Evolutionary conservation across 30 jellyfish, hydroid and myxozoan species (phyloP).

Genomic region (Hydractinia symbiolongicarpus): DNA sequence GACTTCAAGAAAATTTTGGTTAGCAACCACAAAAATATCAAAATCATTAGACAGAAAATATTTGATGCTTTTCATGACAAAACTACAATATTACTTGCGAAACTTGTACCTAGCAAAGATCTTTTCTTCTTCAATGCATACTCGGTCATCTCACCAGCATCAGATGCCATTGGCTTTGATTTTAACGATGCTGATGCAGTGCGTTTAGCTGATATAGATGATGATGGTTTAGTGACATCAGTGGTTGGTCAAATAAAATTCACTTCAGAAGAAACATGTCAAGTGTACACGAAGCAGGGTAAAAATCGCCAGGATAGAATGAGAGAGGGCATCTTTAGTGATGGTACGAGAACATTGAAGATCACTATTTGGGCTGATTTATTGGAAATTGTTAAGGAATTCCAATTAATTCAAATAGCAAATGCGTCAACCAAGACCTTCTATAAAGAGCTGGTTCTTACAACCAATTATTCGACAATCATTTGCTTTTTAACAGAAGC

Average conservation of each 20-base stretch:
- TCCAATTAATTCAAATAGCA: not conserved
- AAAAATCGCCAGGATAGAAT: not conserved
- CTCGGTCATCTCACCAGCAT: not conserved
- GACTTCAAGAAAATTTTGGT: not conserved
- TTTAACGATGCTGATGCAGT: conserved; percentile 11
- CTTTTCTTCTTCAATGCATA: not conserved
- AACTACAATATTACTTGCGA: not conserved
- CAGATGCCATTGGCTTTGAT: not conserved
- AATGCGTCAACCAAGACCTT: not conserved
- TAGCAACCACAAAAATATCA: not conserved
- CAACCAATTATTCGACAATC: not conserved
- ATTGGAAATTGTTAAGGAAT: conserved; percentile 1
- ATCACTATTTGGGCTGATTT: not conserved
- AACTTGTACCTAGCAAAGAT: not conserved
- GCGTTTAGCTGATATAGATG: not conserved
- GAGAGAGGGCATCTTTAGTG: conserved; percentile 11
- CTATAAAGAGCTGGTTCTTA: not conserved
- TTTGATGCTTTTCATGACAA: conserved; percentile 4
- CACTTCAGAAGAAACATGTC: not conserved
- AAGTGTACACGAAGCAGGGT: not conserved
- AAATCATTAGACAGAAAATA: not conserved
- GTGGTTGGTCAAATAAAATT: not conserved
- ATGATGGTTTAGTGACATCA: not conserved
- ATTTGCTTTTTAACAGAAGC: not conserved
- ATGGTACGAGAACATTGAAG: not conserved